phyloP scores from a whole-genome alignment of 1,140 invertebrate genomes.

The Eupeodes corollae region DNA sequence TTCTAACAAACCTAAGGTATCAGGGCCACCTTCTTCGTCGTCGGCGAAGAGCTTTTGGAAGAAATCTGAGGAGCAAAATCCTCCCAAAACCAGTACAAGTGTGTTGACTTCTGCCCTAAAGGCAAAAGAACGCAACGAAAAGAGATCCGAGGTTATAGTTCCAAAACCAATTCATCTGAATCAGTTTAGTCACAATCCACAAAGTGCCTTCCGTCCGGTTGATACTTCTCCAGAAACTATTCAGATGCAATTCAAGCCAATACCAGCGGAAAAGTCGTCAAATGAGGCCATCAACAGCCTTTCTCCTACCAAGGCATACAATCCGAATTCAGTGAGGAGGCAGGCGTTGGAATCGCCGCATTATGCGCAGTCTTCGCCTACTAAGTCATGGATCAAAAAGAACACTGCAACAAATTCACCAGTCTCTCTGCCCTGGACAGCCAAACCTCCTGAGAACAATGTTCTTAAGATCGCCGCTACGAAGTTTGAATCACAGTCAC shows the following conservation, averaged over 20 bases:
- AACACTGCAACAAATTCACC: too few species aligned
- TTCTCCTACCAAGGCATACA: too few species aligned
- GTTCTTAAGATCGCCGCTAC: slow-evolving; percentile 22
- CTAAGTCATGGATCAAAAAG: too few species aligned
- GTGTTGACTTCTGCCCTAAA: slow-evolving; percentile 1
- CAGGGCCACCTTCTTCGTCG: slow-evolving; percentile 21
- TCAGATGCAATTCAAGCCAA: too few species aligned
- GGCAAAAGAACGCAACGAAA: slow-evolving; percentile 1
- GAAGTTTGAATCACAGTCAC: slow-evolving; percentile 26
- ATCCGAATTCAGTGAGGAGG: too few species aligned
- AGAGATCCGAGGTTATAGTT: slow-evolving; percentile 4
- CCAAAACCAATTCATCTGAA: slow-evolving; percentile 47
- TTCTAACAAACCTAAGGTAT: slow-evolving; percentile 22
- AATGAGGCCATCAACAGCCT: too few species aligned
- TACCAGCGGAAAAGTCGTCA: too few species aligned
- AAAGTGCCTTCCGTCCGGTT: slow-evolving; percentile 49
- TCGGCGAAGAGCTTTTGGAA: slow-evolving; percentile 48
- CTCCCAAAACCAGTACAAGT: background rate
- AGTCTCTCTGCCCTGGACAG: background rate
- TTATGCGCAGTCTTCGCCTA: too few species aligned
- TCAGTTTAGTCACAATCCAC: slow-evolving; percentile 51
- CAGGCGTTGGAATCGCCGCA: too few species aligned
- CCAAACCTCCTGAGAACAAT: background rate
- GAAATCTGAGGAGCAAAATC: slow-evolving; percentile 22
- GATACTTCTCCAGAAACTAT: too few species aligned